A percentile compares a stretch with the other conserved stretches of the same genome.
These are phyloP conservation scores for Xenopus tropicalis DNA, from an alignment of 2,113 vertebrate genomes.

Conservation along the genomic window UCB_Xtro_10.0 CM004448.2:116691001-116691500, in stretches of 20 bases:
- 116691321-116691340: background rate
- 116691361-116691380: too few relatives aligned
- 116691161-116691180: background rate
- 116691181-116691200: constrained; percentile 17
- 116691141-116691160: background rate
- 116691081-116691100: too few relatives aligned
- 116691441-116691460: too few relatives aligned
- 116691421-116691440: too few relatives aligned
- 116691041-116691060: too few relatives aligned
- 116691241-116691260: background rate
- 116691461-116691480: too few relatives aligned
- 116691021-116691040: too few relatives aligned
- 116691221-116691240: background rate
- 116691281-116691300: background rate
- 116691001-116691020: too few relatives aligned
- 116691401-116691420: too few relatives aligned
- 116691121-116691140: background rate
- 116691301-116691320: background rate
- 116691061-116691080: too few relatives aligned
- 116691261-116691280: background rate
- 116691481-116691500: too few relatives aligned
- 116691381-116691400: too few relatives aligned
- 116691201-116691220: constrained; percentile 15
- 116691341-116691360: background rate
- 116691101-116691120: background rate